Conservation (phyloP, 2,797 vertebrate species). For the Cephalopachus bancanus region DNA sequence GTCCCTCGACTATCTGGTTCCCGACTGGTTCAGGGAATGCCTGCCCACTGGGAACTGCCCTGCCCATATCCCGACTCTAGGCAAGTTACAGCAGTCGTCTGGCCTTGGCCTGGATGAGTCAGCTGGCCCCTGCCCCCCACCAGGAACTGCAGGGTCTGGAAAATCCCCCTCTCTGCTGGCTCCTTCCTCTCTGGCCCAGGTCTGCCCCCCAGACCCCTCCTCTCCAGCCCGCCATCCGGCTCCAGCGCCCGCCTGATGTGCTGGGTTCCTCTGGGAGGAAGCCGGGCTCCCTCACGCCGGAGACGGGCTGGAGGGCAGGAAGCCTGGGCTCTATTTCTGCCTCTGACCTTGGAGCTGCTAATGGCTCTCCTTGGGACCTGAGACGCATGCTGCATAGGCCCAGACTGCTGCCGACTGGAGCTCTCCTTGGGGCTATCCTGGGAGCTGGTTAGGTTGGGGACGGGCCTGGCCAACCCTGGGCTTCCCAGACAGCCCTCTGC, state of each 20-base stretch:
- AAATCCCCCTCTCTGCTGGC: constrained; percentile 65
- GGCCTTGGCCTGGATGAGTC: constrained; percentile 63
- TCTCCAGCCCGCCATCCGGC: neutral
- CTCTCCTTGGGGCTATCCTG: neutral
- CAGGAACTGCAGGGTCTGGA: constrained; percentile 56
- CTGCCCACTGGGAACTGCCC: neutral
- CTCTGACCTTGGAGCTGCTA: constrained; percentile 52
- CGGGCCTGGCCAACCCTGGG: neutral
- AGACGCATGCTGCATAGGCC: neutral
- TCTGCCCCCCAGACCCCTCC: constrained; percentile 33
- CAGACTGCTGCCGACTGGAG: neutral
- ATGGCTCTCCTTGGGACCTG: neutral
- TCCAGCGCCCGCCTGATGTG: neutral
- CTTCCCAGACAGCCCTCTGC: neutral
- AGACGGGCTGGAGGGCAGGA: constrained; percentile 71
- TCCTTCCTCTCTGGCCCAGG: constrained; percentile 69
- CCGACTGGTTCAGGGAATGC: neutral
- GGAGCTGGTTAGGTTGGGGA: neutral
- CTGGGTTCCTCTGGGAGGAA: constrained; percentile 82
- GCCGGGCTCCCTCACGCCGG: constrained; percentile 46
- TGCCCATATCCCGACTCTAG: neutral
- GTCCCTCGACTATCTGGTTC: neutral
- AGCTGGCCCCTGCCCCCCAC: neutral
- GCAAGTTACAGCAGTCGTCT: neutral
- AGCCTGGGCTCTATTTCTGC: constrained; percentile 83